Conservation (phyloP, 1,140 invertebrate genomes). For the Pissodes strobi region DNA sequence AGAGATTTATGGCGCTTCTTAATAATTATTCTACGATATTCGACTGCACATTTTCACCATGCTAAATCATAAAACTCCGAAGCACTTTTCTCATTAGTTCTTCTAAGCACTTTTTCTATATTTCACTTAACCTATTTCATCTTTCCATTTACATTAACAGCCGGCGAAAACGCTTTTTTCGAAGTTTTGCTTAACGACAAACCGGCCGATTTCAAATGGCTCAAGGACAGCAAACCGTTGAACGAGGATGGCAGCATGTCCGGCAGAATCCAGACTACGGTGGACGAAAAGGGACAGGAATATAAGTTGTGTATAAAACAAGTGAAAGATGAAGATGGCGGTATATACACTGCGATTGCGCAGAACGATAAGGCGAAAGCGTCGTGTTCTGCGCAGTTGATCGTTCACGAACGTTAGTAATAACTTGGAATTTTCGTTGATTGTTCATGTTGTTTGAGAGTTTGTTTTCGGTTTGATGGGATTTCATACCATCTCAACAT, state of each 20-base stretch:
- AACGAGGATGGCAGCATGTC: slow-evolving; percentile 68
- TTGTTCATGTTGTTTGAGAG: not conserved
- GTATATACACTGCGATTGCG: slow-evolving; percentile 90
- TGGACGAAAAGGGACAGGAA: slow-evolving; percentile 59
- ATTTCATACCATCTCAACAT: too few relatives aligned
- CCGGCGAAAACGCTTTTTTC: slow-evolving; percentile 84
- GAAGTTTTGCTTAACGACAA: slow-evolving; percentile 74
- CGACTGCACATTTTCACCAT: too few relatives aligned
- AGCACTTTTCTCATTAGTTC: not conserved
- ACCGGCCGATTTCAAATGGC: slow-evolving; percentile 74
- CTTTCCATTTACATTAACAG: slow-evolving; percentile 56
- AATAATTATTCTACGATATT: too few relatives aligned
- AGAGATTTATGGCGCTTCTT: too few relatives aligned
- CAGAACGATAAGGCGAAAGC: slow-evolving; percentile 78
- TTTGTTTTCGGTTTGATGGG: not conserved
- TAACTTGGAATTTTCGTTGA: not conserved
- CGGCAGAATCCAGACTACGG: slow-evolving; percentile 70
- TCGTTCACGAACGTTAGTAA: slow-evolving; percentile 79
- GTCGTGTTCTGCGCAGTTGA: slow-evolving; percentile 81
- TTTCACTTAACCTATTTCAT: not conserved
- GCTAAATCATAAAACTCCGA: too few relatives aligned
- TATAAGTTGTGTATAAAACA: slow-evolving; percentile 80
- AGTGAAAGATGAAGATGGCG: slow-evolving; percentile 80
- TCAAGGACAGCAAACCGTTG: slow-evolving; percentile 86
- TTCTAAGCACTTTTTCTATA: slow-evolving; percentile 15